These are phyloP conservation scores for Marronus borbonicus DNA, from an alignment of 2,888 invertebrate species.

Conservation along the genomic window DNA sequence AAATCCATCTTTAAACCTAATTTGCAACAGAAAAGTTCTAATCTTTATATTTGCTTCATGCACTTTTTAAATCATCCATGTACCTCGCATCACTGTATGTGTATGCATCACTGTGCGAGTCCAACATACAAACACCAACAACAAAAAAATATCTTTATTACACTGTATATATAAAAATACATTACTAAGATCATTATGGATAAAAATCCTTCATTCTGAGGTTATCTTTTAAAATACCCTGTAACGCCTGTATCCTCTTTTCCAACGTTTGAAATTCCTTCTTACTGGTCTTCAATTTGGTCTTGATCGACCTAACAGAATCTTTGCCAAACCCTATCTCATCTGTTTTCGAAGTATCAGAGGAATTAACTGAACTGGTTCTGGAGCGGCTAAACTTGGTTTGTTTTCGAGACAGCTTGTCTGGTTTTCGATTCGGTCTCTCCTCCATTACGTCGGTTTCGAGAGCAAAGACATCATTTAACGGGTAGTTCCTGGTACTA, in stretches of 20 bases:
- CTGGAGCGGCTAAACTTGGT: constrained; percentile 42
- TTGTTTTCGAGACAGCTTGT: not conserved
- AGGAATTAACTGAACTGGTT: constrained; percentile 56
- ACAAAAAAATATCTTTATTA: constrained; percentile 25
- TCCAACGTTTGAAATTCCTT: constrained; percentile 68
- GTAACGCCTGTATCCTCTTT: constrained; percentile 67
- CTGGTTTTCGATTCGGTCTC: not conserved
- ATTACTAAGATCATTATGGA: constrained; percentile 38
- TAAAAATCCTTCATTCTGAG: constrained; percentile 53
- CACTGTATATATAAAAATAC: constrained; percentile 46
- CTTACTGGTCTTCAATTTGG: constrained; percentile 58
- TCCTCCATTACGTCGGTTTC: constrained; percentile 38
- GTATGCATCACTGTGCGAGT: not conserved
- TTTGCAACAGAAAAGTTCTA: too few relatives aligned
- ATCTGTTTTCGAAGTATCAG: constrained; percentile 53
- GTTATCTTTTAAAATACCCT: constrained; percentile 66
- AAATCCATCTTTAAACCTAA: too few relatives aligned
- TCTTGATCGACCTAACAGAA: constrained; percentile 40
- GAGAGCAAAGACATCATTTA: constrained; percentile 37
- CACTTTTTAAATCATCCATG: too few relatives aligned
- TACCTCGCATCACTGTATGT: too few relatives aligned
- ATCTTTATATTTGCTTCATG: too few relatives aligned
- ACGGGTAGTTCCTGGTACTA: constrained; percentile 53
- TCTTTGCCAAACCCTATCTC: constrained; percentile 33
- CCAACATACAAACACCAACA: not conserved